phyloP scores from a whole-genome alignment of 1,140 invertebrate genomes.

The Himalopsyche phryganea region DNA sequence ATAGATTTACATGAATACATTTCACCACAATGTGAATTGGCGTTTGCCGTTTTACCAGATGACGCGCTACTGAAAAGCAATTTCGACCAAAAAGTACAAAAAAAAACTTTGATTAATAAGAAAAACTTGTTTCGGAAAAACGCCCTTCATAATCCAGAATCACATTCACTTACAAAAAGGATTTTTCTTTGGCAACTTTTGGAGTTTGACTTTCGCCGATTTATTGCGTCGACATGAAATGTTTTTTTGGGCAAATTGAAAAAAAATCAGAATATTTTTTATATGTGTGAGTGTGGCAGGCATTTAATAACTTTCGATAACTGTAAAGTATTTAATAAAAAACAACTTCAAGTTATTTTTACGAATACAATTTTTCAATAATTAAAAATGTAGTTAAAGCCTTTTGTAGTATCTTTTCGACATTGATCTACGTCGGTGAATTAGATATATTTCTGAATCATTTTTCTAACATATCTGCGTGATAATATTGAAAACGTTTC shows the following conservation, averaged over 20 bases:
- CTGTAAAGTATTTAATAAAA: no score
- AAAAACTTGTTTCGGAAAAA: conserved; percentile 24
- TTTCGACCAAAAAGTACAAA: conserved; percentile 18
- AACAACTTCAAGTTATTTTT: no score
- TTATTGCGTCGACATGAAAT: conserved; percentile 7
- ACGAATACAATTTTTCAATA: no score
- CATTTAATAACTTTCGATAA: not conserved
- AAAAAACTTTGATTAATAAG: conserved; percentile 27
- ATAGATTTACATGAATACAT: no score
- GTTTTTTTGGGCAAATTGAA: not conserved
- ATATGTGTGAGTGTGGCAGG: not conserved
- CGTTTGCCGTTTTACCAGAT: conserved; percentile 1
- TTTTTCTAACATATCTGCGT: no score
- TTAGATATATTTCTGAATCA: no score
- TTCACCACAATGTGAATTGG: not conserved
- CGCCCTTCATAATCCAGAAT: conserved; percentile 19
- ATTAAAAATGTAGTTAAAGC: no score
- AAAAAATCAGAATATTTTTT: not conserved
- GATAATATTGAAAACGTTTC: no score
- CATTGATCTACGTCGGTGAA: no score
- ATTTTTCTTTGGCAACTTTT: not conserved
- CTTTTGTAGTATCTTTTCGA: no score
- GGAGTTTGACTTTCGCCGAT: conserved; percentile 13
- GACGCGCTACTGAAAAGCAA: conserved; percentile 22
- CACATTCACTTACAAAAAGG: conserved; percentile 15